These are phyloP conservation scores for Athene cunicularia DNA, from an alignment of 2,113 vertebrate genomes.

Conservation along the genomic window DNA sequence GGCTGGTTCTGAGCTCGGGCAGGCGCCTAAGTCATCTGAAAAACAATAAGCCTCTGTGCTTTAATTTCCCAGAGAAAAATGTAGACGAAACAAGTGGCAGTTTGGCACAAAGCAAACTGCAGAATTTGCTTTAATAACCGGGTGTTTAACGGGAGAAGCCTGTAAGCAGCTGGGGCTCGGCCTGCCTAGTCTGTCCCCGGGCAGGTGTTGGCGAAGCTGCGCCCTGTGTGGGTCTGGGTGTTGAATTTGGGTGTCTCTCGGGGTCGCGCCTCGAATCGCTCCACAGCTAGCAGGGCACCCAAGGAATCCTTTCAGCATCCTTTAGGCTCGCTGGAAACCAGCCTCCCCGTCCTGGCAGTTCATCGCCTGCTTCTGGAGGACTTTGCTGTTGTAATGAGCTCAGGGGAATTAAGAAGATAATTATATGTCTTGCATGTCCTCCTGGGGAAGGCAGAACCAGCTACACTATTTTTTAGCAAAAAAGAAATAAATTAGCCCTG, in stretches of 20 bases:
- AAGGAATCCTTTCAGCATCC: neutral
- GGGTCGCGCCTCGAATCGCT: fast-evolving
- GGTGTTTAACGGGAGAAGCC: neutral
- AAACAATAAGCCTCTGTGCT: conserved; percentile 39
- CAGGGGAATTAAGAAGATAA: neutral
- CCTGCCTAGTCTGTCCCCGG: neutral
- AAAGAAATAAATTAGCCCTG: neutral
- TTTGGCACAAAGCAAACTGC: neutral
- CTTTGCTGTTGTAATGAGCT: neutral
- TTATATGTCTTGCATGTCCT: neutral
- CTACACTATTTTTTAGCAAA: neutral
- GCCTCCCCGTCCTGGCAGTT: neutral
- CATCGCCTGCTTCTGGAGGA: neutral
- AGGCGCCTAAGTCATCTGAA: neutral
- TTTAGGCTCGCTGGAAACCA: neutral
- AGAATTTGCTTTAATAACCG: neutral
- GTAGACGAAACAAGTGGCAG: conserved; percentile 31
- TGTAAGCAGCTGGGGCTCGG: neutral
- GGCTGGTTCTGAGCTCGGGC: conserved; percentile 4
- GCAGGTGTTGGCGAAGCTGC: neutral
- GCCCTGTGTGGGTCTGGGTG: neutral
- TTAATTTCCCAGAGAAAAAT: conserved; percentile 16
- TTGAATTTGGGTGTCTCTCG: neutral
- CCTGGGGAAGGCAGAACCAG: neutral
- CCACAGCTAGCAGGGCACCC: neutral